These are phyloP conservation scores for Pavo muticus DNA, from an alignment of 2,113 vertebrate genomes.

Conservation along the genomic window DNA sequence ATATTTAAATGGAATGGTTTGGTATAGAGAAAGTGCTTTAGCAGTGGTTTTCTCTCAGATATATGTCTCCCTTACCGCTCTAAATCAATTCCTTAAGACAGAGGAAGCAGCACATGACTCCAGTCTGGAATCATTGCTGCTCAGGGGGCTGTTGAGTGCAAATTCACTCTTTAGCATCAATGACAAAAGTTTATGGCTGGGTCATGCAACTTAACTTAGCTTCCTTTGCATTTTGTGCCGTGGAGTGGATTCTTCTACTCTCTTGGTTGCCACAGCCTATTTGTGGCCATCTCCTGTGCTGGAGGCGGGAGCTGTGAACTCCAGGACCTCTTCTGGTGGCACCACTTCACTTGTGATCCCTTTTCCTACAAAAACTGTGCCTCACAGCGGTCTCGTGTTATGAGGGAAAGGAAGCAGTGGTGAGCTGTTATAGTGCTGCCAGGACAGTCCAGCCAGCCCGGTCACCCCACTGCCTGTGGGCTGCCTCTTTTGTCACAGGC, in stretches of 20 bases:
- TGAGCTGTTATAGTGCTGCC: background rate
- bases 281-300: background rate
- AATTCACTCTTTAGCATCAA: background rate
- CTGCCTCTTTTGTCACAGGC: background rate
- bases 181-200: background rate
- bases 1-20: background rate
- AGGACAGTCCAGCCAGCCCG: background rate
- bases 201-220: background rate
- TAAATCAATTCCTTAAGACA: background rate
- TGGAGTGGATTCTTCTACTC: background rate
- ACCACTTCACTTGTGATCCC: background rate
- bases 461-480: no score
- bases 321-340: background rate
- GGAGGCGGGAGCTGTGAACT: background rate
- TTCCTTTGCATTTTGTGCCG: background rate
- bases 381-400: background rate
- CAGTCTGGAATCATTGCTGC: background rate
- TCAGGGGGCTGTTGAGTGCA: background rate
- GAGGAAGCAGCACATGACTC: background rate
- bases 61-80: background rate
- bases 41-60: background rate
- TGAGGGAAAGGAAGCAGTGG: background rate
- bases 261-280: background rate
- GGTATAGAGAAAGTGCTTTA: background rate
- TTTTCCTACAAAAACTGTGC: background rate